phyloP scores from a whole-genome alignment of 1,140 invertebrate species.

The Popillia japonica region DNA sequence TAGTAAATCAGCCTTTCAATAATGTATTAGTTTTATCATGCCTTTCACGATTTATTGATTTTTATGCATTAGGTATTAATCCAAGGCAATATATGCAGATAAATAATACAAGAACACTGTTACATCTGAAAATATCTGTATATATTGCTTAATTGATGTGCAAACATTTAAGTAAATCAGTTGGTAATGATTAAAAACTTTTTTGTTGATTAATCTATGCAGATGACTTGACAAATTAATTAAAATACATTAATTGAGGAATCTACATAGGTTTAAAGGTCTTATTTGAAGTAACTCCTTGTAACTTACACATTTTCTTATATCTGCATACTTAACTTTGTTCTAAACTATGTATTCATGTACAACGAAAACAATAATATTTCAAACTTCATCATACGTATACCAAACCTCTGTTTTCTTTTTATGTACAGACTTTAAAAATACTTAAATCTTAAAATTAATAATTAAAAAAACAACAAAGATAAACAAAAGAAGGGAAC shows the following conservation, averaged over 20 bases:
- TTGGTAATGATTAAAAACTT: too few relatives aligned
- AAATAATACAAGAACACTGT: neutral
- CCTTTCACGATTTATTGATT: neutral
- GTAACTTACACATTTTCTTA: neutral
- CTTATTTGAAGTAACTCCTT: neutral
- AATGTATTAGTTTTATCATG: constrained; percentile 19
- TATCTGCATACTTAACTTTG: constrained; percentile 24
- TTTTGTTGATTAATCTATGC: too few relatives aligned
- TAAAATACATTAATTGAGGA: too few relatives aligned
- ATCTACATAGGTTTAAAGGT: neutral
- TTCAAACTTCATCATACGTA: constrained; percentile 60
- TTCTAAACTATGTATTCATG: constrained; percentile 44
- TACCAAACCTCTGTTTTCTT: constrained; percentile 50
- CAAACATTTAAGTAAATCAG: too few relatives aligned
- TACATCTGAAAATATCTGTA: too few relatives aligned
- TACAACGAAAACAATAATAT: constrained; percentile 58
- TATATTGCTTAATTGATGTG: too few relatives aligned
- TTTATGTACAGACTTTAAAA: constrained; percentile 41
- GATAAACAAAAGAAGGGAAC: constrained; percentile 29
- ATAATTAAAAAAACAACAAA: constrained; percentile 43
- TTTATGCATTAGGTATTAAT: neutral
- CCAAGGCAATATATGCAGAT: neutral
- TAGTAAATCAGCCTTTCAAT: constrained; percentile 27
- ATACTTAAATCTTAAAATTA: constrained; percentile 40
- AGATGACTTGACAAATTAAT: too few relatives aligned